A percentile compares a stretch with the other conserved stretches of the same genome.
phyloP scores from a whole-genome alignment of 2,113 vertebrate species.

The Corvus hawaiiensis region DNA sequence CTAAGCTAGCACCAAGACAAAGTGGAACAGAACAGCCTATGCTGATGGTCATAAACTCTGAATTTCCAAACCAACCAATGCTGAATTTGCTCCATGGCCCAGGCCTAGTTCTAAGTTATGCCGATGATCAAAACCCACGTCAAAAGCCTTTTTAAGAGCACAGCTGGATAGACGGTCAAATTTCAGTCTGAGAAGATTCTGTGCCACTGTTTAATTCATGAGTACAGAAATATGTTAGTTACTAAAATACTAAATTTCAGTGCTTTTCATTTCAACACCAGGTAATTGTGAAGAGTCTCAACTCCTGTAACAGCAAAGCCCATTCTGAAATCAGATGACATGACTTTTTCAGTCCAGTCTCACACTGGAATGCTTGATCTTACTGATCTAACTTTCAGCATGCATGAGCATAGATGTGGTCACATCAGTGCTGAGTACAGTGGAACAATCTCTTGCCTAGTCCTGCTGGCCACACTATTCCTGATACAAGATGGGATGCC shows the following conservation, averaged over 20 bases:
- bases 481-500: background rate
- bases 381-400: accelerated
- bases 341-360: background rate
- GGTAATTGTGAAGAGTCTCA: background rate
- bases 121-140: background rate
- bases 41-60: accelerated
- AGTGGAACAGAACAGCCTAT: background rate
- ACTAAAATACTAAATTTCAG: background rate
- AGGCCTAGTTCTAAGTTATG: background rate
- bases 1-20: background rate
- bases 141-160: background rate
- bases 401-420: background rate
- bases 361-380: background rate
- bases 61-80: background rate
- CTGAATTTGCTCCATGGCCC: background rate
- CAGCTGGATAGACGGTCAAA: background rate
- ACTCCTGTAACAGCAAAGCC: background rate
- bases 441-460: background rate
- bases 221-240: background rate
- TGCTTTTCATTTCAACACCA: background rate
- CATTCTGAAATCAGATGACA: background rate
- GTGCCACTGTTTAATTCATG: background rate
- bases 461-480: background rate
- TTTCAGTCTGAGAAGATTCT: background rate
- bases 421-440: background rate